Conservation (phyloP, 2,797 vertebrate genomes). For the Heterohyrax brucei region DNA sequence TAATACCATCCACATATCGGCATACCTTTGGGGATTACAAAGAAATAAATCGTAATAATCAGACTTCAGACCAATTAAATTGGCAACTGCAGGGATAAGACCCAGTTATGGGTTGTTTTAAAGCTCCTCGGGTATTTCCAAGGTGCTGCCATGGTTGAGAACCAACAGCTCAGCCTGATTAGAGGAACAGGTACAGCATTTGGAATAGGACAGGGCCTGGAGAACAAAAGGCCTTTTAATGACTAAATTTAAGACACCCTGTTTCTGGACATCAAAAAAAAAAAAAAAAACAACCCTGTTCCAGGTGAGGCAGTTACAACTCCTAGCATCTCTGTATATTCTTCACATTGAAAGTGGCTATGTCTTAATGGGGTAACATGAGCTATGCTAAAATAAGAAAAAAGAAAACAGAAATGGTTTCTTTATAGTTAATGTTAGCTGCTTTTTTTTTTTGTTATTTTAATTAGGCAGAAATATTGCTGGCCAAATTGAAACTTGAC, state of each 20-base stretch:
- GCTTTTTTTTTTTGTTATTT: constrained; percentile 13
- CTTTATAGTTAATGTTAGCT: constrained; percentile 65
- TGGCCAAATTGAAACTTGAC: constrained; percentile 70
- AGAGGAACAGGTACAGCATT: neutral
- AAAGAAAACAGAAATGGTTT: constrained; percentile 35
- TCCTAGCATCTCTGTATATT: neutral
- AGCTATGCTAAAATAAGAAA: neutral
- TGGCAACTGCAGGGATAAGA: constrained; percentile 36
- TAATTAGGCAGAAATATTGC: constrained; percentile 32
- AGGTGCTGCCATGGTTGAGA: neutral
- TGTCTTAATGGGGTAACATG: neutral
- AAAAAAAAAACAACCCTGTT: no score
- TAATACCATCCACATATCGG: neutral
- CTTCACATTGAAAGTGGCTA: neutral
- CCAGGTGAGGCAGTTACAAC: no score
- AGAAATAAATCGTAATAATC: constrained; percentile 2
- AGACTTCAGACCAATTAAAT: constrained; percentile 64
- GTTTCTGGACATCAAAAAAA: neutral
- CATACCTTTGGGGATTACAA: constrained; percentile 21
- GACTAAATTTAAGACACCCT: neutral
- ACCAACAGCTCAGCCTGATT: neutral
- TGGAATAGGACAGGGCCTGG: neutral
- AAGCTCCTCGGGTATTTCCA: constrained; percentile 57
- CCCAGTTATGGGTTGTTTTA: constrained; percentile 34
- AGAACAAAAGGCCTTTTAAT: constrained; percentile 56